Base-by-base conservation (phyloP, 2,888 invertebrate species). In the Smittia sp. region DNA sequence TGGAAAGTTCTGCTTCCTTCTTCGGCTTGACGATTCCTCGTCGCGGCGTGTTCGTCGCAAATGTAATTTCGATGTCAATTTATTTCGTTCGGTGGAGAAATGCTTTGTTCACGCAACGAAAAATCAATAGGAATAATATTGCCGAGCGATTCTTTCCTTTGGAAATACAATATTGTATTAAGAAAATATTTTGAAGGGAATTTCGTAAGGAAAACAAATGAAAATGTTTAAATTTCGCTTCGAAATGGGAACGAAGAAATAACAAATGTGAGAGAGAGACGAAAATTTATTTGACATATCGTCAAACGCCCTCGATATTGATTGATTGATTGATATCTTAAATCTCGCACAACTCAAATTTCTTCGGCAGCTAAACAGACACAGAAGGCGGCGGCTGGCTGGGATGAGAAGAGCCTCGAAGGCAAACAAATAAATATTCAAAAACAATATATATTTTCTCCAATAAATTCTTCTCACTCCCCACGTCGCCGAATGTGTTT, bases 291-390 rank as follows among this genome's bases (percentile, higher is more conserved):
- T 41, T 69, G 69, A 69, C 69, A 69, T 69, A 54, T 69, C 69
- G 52, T 69, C 69, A 69, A 39, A 67, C 38, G 32, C 15, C 32
- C 24, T 69, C 54, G 18, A 54, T 54, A 46, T 46, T 69, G 69
- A 69, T 69, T 69, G 69, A 69, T 69, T 69, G 69, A 69, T 69
- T 69, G 69, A 69, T 69, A 46, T 69, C 54, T 69, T 67, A 41
- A 66, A 39, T 67, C 46, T 67, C 39, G 39, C 67, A 22, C 67
- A 58, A 58, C 58, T 58, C 58, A 58, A 58, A 58, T 58, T 58
- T 58, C 58, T 4, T 58, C 58, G 7, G 32, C 22, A 22, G 20
- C 18, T 41, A 67, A 11, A 18, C 32, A 66, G 13, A 32, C 39
- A 38, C 13, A 11, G 25, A 63, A 9, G 25, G 24, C 66, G 13